Evolutionary conservation across 2,888 invertebrate genomes (phyloP), one percentile per base, ranked within the genome.

Genomic region (Macrosoma leucophasiata): DNA sequence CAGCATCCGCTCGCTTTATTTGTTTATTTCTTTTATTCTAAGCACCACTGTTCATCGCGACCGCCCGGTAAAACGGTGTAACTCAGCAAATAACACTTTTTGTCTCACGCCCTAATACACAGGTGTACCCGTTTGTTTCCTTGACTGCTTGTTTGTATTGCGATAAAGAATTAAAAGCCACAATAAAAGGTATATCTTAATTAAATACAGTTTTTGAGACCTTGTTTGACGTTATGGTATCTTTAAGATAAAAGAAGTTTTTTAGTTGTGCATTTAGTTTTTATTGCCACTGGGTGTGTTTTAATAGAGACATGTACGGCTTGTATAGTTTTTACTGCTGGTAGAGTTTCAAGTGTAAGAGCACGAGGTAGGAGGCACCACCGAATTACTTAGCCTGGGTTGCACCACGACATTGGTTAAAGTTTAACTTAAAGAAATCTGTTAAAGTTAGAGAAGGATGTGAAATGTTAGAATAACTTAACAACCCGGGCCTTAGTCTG

Each of bases 101-200:
- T 63, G 64, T 67, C 55, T 41, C 50, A 32, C 38, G 55, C 55
- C 51, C 50, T 35, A 38, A 34, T 46, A 46, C 26, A 58, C 62
- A 65, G 60, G 68, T 70, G 67, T 52, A 46, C 34, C 46, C 28
- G 43, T 36, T 35, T 37, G 41, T 46, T 47, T 49, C 48, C 43
- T 49, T 30, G 35, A 55, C 59, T 48, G 31, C 30, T 30, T 65
- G 57, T 66, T 64, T 64, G 53, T 38, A 29, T 39, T 50, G 41
- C 56, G 72, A 73, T 69, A 66, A 40, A 43, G 58, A 67, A 68
- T 68, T 61, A 67, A 62, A 62, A 60, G 55, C n/a, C 62, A 62
- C 62, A 63, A 60, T 64, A 56, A 60, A 57, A 45, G 50, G 34
- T 32, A 57, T 43, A 46, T 39, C 46, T 48, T 60, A 51, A 62